Base-by-base conservation (phyloP, 2,888 invertebrate genomes). In the Hypercompe scribonia region DNA sequence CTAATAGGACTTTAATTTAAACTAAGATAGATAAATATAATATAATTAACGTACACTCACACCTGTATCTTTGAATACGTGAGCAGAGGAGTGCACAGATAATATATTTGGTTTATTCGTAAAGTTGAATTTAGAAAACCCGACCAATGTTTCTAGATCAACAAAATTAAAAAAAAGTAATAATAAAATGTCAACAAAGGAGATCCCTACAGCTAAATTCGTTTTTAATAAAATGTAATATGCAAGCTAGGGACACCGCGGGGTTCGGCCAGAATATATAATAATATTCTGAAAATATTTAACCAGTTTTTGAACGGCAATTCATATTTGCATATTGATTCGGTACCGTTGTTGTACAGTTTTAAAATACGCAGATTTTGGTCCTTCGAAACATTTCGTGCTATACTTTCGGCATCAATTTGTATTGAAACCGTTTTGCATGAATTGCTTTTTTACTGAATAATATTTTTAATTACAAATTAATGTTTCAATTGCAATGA, bases 311-410 rank as follows among this genome's bases (percentile, higher is more conserved):
- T 73, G 75, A 68, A 76, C 74, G 34, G 70, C 31, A 69, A 46
- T 71, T 67, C 74, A 74, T 75, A 82, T 82, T 83, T 78, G 79
- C 82, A 82, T 83, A 82, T 74, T 77, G 80, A 84, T 75, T 64
- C 72, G 28, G 68, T 66, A 50, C 70, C 79, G 73, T 58, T 76
- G 76, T 74, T 71, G 72, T 71, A 71, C 74, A 69, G 84, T 79
- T 54, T 82, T 83, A 75, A 83, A 82, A 76, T 79, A 70, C 64
- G 28, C 70, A 61, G 39, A 73, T 76, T 78, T 77, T 73, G 75
- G 65, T 65, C 21, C 33, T 36, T 7, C 18, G 36, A 64, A 76
- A 71, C 65, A 73, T 66, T 67, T 34, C 70, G 34, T 36, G 36
- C 13, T 28, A 42, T 18, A 61, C 15, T 31, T 31, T 50, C 36